A percentile compares a stretch with the other conserved stretches of the same genome.
Evolutionary conservation across 2,113 vertebrate species (phyloP).

Genomic region (Otis tarda): DNA sequence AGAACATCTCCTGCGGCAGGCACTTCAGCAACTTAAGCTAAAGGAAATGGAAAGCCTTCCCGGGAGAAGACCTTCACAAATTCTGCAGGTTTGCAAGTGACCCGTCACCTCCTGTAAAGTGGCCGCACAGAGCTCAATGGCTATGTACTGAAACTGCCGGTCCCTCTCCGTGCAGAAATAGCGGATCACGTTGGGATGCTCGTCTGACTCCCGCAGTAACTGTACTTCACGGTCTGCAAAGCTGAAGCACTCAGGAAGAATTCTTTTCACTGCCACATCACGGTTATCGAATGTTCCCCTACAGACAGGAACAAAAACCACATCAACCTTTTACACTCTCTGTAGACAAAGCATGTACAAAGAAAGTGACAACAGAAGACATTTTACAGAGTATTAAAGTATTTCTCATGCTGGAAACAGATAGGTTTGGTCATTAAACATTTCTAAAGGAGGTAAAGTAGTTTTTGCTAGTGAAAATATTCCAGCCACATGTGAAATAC

Average conservation of each 20-base stretch:
- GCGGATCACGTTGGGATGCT: conserved; percentile 95
- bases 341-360: fast-evolving
- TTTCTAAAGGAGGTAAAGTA: neutral
- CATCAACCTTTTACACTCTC: neutral
- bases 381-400: neutral
- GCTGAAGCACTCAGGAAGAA: conserved; percentile 96
- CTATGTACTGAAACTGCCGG: conserved; percentile 98
- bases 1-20: neutral
- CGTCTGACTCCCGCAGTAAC: conserved; percentile 92
- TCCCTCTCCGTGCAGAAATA: conserved; percentile 97
- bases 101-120: conserved; percentile 90
- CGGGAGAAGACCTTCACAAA: neutral
- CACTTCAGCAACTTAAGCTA: neutral
- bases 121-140: conserved; percentile 91
- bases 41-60: neutral
- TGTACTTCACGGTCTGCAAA: conserved; percentile 96
- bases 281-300: conserved; percentile 96
- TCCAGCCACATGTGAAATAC: neutral
- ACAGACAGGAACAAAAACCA: neutral
- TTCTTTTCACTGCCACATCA: conserved; percentile 92
- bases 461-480: neutral
- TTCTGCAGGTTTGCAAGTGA: neutral
- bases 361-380: neutral
- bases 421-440: neutral
- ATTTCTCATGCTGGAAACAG: neutral